phyloP scores from a whole-genome alignment of 2,113 vertebrate genomes.

The Heliornis fulica region DNA sequence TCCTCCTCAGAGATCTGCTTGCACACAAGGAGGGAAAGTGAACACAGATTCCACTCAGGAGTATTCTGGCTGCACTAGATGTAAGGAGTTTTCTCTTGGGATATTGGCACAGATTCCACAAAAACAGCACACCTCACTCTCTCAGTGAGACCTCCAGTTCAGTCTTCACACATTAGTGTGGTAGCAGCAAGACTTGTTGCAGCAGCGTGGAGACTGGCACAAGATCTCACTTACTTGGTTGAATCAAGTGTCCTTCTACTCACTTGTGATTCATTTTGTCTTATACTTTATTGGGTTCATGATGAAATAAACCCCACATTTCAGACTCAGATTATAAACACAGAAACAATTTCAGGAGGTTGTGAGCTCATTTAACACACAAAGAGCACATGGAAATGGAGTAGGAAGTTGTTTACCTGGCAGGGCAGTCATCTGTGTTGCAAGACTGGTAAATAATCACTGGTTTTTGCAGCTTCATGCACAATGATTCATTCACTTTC shows the following conservation, averaged over 20 bases:
- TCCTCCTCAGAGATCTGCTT: background rate
- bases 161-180: background rate
- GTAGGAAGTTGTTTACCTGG: slow-evolving; percentile 72
- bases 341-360: background rate
- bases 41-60: background rate
- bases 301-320: background rate
- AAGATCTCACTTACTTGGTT: background rate
- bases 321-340: background rate
- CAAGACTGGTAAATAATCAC: slow-evolving; percentile 68
- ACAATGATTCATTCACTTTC: slow-evolving; percentile 70
- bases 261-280: background rate
- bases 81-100: background rate
- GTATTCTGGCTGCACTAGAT: background rate
- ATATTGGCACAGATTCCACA: background rate
- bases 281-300: background rate
- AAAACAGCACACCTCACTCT: background rate
- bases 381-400: background rate
- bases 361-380: background rate
- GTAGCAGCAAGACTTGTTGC: background rate
- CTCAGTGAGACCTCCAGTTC: background rate
- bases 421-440: slow-evolving; percentile 80
- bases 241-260: rapidly evolving
- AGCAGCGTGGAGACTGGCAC: background rate
- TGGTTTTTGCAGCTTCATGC: slow-evolving; percentile 76
- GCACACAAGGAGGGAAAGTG: background rate